Conservation (phyloP, 2,888 invertebrate genomes). For the Chymomyza amoena region DNA sequence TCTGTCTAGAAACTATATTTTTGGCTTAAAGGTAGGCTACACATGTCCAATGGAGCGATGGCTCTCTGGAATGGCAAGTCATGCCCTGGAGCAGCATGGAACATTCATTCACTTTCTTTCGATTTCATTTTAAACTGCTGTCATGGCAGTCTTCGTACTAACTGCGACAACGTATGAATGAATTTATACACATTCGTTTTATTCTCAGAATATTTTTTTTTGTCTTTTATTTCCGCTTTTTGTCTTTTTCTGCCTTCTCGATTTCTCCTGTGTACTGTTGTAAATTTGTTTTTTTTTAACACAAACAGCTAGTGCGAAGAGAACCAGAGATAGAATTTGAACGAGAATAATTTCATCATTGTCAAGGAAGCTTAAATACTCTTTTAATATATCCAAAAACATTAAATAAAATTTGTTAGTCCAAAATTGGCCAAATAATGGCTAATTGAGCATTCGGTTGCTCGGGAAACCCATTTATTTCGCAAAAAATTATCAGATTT, state of each 20-base stretch:
- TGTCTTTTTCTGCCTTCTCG: neutral
- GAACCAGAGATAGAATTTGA: neutral
- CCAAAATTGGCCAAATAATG: no score
- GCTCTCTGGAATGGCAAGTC: neutral
- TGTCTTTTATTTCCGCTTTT: neutral
- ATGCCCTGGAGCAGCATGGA: neutral
- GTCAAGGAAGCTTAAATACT: neutral
- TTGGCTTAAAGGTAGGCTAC: neutral
- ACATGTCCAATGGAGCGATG: neutral
- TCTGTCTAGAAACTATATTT: no score
- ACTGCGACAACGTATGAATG: slow-evolving; percentile 3
- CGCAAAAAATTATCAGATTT: no score
- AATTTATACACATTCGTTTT: neutral
- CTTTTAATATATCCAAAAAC: neutral
- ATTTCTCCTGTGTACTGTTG: neutral
- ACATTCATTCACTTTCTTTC: neutral
- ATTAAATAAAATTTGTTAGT: no score
- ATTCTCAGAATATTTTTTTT: no score
- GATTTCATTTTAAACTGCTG: neutral
- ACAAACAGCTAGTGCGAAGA: neutral
- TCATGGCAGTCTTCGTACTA: neutral
- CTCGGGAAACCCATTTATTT: no score
- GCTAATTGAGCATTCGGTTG: no score
- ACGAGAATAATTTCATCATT: neutral
- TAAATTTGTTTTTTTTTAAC: slow-evolving; percentile 2